phyloP scores from a whole-genome alignment of 2,888 invertebrate species.

The Campoplex nolae region DNA sequence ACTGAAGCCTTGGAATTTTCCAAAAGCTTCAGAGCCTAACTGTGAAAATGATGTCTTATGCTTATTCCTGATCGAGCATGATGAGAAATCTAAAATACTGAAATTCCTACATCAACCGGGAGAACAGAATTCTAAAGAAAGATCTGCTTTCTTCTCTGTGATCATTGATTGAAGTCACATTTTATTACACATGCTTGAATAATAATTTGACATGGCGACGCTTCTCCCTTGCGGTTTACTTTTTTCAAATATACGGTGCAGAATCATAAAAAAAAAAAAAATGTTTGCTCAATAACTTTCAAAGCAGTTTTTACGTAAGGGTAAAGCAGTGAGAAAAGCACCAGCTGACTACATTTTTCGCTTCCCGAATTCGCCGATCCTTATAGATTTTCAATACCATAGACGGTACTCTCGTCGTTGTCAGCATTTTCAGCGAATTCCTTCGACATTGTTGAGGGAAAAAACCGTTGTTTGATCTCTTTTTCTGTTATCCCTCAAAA shows the following conservation, averaged over 20 bases:
- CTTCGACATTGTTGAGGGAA: constrained; percentile 35
- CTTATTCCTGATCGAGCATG: constrained; percentile 61
- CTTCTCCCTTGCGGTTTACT: neutral
- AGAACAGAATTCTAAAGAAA: neutral
- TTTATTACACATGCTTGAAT: neutral
- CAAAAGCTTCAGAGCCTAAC: constrained; percentile 49
- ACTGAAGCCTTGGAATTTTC: constrained; percentile 50
- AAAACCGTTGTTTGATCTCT: constrained; percentile 58
- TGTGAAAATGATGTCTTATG: constrained; percentile 36
- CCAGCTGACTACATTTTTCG: constrained; percentile 34
- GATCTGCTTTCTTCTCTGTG: neutral
- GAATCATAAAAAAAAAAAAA: constrained; percentile 9
- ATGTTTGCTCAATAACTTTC: constrained; percentile 13
- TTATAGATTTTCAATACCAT: constrained; percentile 45
- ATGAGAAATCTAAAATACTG: constrained; percentile 1
- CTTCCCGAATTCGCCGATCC: constrained; percentile 38
- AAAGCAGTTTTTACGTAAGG: constrained; percentile 4
- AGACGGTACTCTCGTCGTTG: constrained; percentile 40
- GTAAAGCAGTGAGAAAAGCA: constrained; percentile 15
- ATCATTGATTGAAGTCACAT: constrained; percentile 11
- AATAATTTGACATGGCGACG: neutral
- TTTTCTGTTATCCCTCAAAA: neutral
- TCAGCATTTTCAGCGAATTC: constrained; percentile 56
- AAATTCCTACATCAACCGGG: neutral
- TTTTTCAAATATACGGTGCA: neutral